Conservation (phyloP, 1,140 invertebrate species). For the Mercenaria mercenaria region DNA sequence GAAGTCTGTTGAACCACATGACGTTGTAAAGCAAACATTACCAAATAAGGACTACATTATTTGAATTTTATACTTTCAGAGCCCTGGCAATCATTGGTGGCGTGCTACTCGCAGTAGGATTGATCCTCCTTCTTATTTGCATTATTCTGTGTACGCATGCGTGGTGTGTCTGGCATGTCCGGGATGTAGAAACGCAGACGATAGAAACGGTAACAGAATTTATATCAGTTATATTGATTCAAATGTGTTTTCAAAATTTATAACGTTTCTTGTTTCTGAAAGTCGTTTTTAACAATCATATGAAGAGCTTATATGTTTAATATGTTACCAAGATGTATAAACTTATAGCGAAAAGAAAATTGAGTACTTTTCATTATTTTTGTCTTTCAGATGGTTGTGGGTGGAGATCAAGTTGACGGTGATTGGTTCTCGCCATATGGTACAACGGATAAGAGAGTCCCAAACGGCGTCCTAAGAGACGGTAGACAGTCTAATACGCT, state of each 20-base stretch:
- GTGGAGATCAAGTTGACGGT: conserved; percentile 40
- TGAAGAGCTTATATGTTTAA: too few relatives aligned
- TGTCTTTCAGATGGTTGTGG: conserved; percentile 36
- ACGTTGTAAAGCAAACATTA: too few relatives aligned
- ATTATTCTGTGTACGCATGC: conserved; percentile 42
- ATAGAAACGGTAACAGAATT: conserved; percentile 53
- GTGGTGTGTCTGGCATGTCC: conserved; percentile 59
- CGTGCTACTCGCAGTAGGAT: conserved; percentile 13
- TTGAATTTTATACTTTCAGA: conserved; percentile 30
- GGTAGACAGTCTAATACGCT: conserved; percentile 37
- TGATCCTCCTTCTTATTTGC: conserved; percentile 43
- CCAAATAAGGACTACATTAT: too few relatives aligned
- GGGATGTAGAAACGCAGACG: conserved; percentile 52
- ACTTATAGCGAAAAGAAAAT: too few relatives aligned
- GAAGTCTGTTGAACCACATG: too few relatives aligned
- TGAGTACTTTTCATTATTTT: too few relatives aligned
- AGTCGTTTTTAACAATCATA: too few relatives aligned
- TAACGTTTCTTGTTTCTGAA: too few relatives aligned
- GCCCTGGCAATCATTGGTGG: conserved; percentile 47
- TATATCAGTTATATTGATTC: neutral
- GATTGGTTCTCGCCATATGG: conserved; percentile 49
- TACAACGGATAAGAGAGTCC: conserved; percentile 28
- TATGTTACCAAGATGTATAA: too few relatives aligned
- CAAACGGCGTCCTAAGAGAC: conserved; percentile 62
- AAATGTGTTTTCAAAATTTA: too few relatives aligned